A percentile compares a stretch with the other conserved stretches of the same genome.
phyloP scores from a whole-genome alignment of 2,797 vertebrate genomes.

The Anableps anableps region DNA sequence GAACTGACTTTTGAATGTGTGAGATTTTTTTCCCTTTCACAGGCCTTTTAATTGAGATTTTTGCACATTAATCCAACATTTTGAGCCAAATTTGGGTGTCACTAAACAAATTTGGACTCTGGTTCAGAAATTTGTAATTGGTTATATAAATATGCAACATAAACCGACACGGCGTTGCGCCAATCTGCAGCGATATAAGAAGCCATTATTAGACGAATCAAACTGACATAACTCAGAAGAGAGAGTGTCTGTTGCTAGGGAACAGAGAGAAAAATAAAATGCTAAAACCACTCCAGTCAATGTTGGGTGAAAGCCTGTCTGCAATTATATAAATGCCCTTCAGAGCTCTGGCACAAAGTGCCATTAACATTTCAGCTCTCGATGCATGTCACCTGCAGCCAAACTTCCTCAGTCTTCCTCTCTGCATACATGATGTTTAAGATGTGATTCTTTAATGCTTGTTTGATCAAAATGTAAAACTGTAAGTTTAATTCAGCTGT shows the following conservation, averaged over 20 bases:
- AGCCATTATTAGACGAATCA: slow-evolving; percentile 70
- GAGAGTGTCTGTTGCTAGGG: slow-evolving; percentile 83
- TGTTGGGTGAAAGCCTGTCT: slow-evolving; percentile 79
- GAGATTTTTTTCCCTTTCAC: too few species aligned
- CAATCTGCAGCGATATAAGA: slow-evolving; percentile 54
- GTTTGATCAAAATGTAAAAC: not conserved
- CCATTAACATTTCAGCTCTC: slow-evolving; percentile 66
- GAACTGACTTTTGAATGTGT: slow-evolving; percentile 2
- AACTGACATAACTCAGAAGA: slow-evolving; percentile 76
- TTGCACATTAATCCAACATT: not conserved
- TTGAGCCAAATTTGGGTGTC: not conserved
- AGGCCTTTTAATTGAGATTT: slow-evolving; percentile 6
- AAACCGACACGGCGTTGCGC: slow-evolving; percentile 22
- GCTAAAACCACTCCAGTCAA: slow-evolving; percentile 80
- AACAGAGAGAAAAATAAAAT: slow-evolving; percentile 83
- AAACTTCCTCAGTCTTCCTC: slow-evolving; percentile 29
- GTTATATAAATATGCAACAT: slow-evolving; percentile 19
- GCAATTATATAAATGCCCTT: slow-evolving; percentile 83
- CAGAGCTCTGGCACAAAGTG: slow-evolving; percentile 70
- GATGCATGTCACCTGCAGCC: slow-evolving; percentile 57
- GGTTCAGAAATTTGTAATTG: slow-evolving; percentile 5
- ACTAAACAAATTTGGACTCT: not conserved
- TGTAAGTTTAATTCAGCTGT: not conserved
- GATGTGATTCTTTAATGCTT: not conserved
- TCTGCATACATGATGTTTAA: not conserved